phyloP scores from a whole-genome alignment of 2,797 vertebrate species.

The Agapornis canus region DNA sequence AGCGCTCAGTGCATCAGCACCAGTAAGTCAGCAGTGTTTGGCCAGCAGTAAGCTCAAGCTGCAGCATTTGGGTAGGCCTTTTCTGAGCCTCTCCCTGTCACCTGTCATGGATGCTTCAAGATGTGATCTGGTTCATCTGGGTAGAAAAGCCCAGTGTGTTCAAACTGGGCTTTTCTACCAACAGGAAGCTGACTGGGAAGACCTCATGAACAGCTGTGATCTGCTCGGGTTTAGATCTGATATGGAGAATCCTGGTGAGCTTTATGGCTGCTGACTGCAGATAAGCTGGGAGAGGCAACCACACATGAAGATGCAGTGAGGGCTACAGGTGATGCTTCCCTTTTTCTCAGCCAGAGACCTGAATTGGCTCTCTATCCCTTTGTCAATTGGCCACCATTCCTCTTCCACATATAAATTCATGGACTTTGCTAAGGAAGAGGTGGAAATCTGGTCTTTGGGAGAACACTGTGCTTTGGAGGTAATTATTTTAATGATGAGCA shows the following conservation, averaged over 20 bases:
- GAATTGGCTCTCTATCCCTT: background rate
- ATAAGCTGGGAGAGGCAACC: background rate
- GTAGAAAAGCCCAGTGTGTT: background rate
- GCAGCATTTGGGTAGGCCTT: background rate
- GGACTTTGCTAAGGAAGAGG: background rate
- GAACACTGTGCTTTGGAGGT: background rate
- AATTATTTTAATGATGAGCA: background rate
- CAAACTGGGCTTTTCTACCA: background rate
- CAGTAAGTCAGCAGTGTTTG: background rate
- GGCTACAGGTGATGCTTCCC: background rate
- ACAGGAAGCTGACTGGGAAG: background rate
- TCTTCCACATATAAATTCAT: background rate
- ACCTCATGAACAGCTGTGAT: background rate
- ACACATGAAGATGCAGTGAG: background rate
- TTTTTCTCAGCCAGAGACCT: background rate
- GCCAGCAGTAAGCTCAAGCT: background rate
- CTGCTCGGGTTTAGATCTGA: background rate
- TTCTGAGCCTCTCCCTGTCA: background rate
- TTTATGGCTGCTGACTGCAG: background rate
- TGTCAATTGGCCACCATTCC: background rate
- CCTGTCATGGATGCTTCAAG: fast-evolving
- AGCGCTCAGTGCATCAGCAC: background rate
- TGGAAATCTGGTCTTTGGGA: background rate
- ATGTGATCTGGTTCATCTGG: background rate
- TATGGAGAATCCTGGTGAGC: background rate